These are phyloP conservation scores for Drosophila chauvacae DNA, from an alignment of 1,140 invertebrate genomes.

Conservation along the genomic window DNA sequence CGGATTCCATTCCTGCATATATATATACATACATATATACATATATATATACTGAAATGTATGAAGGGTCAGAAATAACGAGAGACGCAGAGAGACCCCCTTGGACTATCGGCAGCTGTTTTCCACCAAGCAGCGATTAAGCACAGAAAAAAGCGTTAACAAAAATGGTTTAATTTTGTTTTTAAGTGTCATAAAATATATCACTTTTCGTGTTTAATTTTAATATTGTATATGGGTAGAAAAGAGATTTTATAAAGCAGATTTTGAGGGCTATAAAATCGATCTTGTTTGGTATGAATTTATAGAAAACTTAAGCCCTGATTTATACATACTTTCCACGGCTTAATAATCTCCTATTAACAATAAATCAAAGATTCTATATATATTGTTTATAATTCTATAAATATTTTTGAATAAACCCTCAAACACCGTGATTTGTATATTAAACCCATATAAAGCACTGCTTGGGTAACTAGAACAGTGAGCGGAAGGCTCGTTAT, in stretches of 20 bases:
- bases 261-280: not conserved
- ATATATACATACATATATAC: not conserved
- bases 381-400: not conserved
- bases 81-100: slow-evolving; percentile 1
- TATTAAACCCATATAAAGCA: not conserved
- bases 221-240: no score
- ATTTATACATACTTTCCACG: not conserved
- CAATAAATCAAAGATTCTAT: not conserved
- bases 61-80: slow-evolving; percentile 21
- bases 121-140: not conserved
- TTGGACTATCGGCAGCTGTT: slow-evolving; percentile 16
- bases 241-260: not conserved
- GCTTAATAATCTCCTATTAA: not conserved
- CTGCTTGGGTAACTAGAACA: not conserved
- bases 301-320: no score
- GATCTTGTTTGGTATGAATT: not conserved
- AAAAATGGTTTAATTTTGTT: not conserved
- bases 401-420: not conserved
- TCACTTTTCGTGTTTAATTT: not conserved
- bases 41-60: not conserved
- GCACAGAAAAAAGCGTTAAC: slow-evolving; percentile 9
- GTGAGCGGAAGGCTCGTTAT: not conserved
- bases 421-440: not conserved
- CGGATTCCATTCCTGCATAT: not conserved
- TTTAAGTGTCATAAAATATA: not conserved